Percentiles rank a stretch among this genome's conserved stretches.
These are phyloP conservation scores for Drosophila fungiperda DNA, from an alignment of 2,888 invertebrate species.

Conservation along the genomic window DNA sequence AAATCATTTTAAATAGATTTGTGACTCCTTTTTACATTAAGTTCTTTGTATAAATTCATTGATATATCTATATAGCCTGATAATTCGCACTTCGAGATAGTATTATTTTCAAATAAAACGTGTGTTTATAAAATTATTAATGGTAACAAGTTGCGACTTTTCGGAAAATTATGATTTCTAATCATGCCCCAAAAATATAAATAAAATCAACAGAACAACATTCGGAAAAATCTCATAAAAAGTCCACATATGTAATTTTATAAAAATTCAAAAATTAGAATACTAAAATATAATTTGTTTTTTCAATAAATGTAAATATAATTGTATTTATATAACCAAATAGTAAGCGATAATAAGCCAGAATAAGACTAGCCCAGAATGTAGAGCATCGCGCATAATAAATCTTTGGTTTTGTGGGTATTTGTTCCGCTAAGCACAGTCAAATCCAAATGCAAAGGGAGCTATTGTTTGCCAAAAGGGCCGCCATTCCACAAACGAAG, in stretches of 20 bases:
- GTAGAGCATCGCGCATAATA: constrained; percentile 67
- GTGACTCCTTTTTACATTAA: background rate
- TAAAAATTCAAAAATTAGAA: background rate
- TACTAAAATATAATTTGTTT: background rate
- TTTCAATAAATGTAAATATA: background rate
- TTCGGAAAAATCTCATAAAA: background rate
- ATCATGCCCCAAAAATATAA: background rate
- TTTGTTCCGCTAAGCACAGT: constrained; percentile 52
- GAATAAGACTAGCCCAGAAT: constrained; percentile 1
- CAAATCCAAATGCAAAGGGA: constrained; percentile 67
- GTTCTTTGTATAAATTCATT: background rate
- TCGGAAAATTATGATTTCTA: background rate
- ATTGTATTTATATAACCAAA: background rate
- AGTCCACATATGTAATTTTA: background rate
- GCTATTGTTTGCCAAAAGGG: constrained; percentile 72
- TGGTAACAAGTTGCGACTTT: background rate
- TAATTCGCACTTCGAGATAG: too few relatives aligned
- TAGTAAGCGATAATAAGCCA: background rate
- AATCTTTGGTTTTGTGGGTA: constrained; percentile 61
- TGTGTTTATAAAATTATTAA: too few relatives aligned
- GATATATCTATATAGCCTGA: background rate
- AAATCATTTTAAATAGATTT: background rate
- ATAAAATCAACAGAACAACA: background rate
- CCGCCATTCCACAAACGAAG: constrained; percentile 43
- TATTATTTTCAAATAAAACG: background rate